These are phyloP conservation scores for Suncus etruscus DNA, from an alignment of 2,113 vertebrate species.

Conservation along the genomic window DNA sequence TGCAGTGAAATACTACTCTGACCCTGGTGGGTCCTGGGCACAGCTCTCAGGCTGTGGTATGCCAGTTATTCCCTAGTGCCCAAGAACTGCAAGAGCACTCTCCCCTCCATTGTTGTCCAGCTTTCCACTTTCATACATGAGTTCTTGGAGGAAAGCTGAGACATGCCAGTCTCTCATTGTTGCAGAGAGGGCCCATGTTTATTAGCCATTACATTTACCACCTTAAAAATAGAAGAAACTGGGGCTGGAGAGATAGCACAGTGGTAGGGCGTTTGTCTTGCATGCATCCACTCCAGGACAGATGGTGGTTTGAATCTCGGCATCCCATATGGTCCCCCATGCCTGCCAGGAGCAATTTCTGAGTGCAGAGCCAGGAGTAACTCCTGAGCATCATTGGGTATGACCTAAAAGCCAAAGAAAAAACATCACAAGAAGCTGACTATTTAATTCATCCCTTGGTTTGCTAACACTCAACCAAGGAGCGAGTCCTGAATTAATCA, in stretches of 20 bases:
- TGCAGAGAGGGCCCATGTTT: not conserved
- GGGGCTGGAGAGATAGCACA: no score
- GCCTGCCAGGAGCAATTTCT: no score
- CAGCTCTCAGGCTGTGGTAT: not conserved
- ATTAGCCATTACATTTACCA: not conserved
- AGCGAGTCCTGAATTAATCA: not conserved
- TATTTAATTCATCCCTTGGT: no score
- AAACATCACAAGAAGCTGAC: no score
- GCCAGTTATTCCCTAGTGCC: not conserved
- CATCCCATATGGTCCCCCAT: no score
- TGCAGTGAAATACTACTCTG: not conserved
- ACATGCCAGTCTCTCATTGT: not conserved
- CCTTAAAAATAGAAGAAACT: no score
- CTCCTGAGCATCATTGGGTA: no score
- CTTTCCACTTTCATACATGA: not conserved
- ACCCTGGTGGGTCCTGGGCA: fast-evolving
- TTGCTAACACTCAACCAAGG: not conserved
- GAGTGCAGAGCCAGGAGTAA: no score
- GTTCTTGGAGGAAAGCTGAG: not conserved
- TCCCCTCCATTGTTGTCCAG: not conserved
- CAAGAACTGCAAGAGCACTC: not conserved
- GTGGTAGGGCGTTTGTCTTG: no score
- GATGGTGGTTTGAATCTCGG: no score
- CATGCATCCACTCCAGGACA: no score
- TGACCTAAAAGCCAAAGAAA: no score